phyloP scores from a whole-genome alignment of 2,888 invertebrate genomes.

The Oscheius sp. region DNA sequence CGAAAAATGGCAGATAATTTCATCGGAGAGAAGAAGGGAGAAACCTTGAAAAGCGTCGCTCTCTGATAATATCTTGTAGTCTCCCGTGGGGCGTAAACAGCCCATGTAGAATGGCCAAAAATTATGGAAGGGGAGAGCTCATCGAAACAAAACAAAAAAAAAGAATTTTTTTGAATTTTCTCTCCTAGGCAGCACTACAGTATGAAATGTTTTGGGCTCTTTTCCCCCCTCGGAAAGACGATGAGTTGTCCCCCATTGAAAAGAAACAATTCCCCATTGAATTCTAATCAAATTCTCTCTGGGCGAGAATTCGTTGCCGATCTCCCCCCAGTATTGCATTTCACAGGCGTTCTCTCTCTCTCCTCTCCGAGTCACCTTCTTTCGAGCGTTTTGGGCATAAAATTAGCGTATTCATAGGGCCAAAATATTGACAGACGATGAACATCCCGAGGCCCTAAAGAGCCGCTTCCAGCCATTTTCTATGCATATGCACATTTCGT shows the following conservation, averaged over 20 bases:
- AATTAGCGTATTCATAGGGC: neutral
- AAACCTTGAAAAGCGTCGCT: constrained; percentile 8
- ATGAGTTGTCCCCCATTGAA: neutral
- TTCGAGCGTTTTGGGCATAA: neutral
- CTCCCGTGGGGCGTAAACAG: neutral
- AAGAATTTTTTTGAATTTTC: too few relatives aligned
- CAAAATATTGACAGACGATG: too few relatives aligned
- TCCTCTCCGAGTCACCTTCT: neutral
- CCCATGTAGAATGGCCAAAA: neutral
- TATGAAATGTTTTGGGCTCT: too few relatives aligned
- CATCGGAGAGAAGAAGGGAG: too few relatives aligned
- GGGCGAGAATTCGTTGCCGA: constrained; percentile 8
- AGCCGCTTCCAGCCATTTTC: constrained; percentile 11
- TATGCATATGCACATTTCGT: constrained; percentile 28
- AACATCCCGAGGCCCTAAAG: neutral
- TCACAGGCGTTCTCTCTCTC: neutral
- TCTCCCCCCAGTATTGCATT: constrained; percentile 17
- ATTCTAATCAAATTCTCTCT: constrained; percentile 18
- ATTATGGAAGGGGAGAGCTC: neutral
- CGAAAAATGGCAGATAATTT: neutral
- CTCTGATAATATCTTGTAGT: constrained; percentile 22
- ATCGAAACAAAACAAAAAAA: neutral
- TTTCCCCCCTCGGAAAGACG: too few relatives aligned
- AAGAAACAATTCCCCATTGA: constrained; percentile 20
- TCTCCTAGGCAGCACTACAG: too few relatives aligned